A percentile compares a stretch with the other conserved stretches of the same genome.
These are phyloP conservation scores for Neotoxoptera formosana DNA, from an alignment of 1,140 invertebrate species.

Conservation along the genomic window DNA sequence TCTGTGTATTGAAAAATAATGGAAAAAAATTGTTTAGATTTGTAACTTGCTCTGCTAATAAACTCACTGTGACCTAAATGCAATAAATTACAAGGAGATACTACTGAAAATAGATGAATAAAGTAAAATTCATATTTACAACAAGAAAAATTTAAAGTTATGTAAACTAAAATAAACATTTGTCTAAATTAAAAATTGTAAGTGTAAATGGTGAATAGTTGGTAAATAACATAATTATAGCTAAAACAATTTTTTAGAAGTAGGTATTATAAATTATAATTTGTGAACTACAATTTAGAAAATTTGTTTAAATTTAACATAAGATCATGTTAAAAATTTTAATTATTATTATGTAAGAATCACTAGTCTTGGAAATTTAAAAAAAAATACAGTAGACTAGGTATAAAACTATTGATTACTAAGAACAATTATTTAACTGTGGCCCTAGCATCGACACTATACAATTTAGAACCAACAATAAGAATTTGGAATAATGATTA, in stretches of 20 bases:
- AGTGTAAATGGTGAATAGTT: too few species aligned
- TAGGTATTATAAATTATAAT: neutral
- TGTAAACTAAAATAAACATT: too few species aligned
- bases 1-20: neutral
- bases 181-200: too few species aligned
- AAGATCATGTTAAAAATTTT: neutral
- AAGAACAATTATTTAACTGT: neutral
- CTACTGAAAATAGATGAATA: too few species aligned
- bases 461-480: neutral
- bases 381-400: too few species aligned
- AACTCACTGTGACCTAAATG: neutral
- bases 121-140: neutral
- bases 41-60: neutral
- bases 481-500: neutral
- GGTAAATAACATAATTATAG: too few species aligned
- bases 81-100: neutral
- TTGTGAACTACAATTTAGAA: neutral
- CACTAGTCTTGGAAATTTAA: neutral
- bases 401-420: neutral
- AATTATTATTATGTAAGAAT: neutral
- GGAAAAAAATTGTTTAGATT: neutral
- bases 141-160: neutral
- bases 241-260: neutral
- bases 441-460: too few species aligned
- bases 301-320: neutral